Percentiles rank a stretch among this genome's conserved stretches.
These are phyloP conservation scores for Drosophila neonasuta DNA, from an alignment of 2,888 invertebrate genomes.

Conservation along the genomic window DNA sequence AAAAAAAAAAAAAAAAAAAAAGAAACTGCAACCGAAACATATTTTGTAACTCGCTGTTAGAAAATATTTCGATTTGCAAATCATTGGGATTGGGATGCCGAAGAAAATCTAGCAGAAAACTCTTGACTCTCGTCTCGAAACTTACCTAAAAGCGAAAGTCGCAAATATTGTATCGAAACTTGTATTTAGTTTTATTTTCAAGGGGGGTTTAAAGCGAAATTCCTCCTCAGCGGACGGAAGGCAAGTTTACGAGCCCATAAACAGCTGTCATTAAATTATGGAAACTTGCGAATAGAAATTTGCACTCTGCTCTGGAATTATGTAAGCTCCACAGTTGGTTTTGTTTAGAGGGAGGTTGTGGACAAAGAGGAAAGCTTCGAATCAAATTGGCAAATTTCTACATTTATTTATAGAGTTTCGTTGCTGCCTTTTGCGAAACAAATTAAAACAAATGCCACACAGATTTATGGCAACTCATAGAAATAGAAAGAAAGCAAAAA, in stretches of 20 bases:
- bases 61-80: constrained; percentile 39
- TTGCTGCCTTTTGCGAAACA: constrained; percentile 1
- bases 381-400: constrained; percentile 57
- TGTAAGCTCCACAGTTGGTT: constrained; percentile 44
- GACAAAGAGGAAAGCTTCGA: constrained; percentile 17
- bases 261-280: constrained; percentile 55
- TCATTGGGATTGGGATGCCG: constrained; percentile 40
- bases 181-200: constrained; percentile 31
- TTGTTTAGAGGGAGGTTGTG: background rate
- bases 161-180: constrained; percentile 51
- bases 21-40: constrained; percentile 10
- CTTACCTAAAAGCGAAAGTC: constrained; percentile 64
- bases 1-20: background rate
- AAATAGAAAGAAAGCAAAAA: constrained; percentile 1
- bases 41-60: constrained; percentile 32
- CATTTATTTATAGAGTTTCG: constrained; percentile 10
- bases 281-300: constrained; percentile 40
- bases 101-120: constrained; percentile 11
- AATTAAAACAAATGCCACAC: constrained; percentile 16
- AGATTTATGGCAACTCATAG: background rate
- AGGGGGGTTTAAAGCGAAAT: constrained; percentile 34
- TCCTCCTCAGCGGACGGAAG: constrained; percentile 37
- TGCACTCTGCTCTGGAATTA: constrained; percentile 47
- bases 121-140: background rate
- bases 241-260: constrained; percentile 60